Base-by-base conservation (phyloP, 2,113 vertebrate species). In the Onychostoma macrolepis region DNA sequence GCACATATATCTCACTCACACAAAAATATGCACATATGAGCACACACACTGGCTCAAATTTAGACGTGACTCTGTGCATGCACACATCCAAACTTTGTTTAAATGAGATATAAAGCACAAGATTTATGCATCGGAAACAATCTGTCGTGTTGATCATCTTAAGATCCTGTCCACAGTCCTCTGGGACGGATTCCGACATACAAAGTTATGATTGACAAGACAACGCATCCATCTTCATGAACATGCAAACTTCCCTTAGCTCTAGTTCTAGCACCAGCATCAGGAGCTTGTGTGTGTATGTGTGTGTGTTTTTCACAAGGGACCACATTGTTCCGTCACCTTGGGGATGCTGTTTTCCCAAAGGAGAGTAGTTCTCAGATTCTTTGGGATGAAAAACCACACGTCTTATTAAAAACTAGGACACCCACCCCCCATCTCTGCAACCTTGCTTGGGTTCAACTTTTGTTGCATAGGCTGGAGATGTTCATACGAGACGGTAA, bases 281-380 rank as follows among this genome's bases (percentile, higher is more conserved):
- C 30, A 58, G 80, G 83, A 43, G 85, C 85, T 36, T 86, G 33
- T 58, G 56, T 61, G 86, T 82, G 36, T 77, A 24, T 61, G n/a
- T 33, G 79, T 79, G 69, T 85, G 84, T 87, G 74, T 76, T 58
- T 90, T 87, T 89, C 92, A 89, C 86, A 80, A 26, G 92, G 93
- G 92, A 94, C 89, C 67, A 77, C 53, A 80, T 87, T 89, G 72
- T 86, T 84, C 77, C 26, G 11, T 83, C 85, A 87, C 88, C 87
- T 85, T 84, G 69, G 90, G 90, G 87, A 87, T 84, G 85, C 74
- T 38, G 45, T 83, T 77, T 71, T 91, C 88, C 88, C 90, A 86
- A 71, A 86, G 87, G 87, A 85, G 56, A 76, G 26, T 38, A 80
- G 78, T 88, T 82, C 86, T 74, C 41, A 79, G 80, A 82, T 89